Percentiles rank a stretch among this genome's conserved stretches.
These are phyloP conservation scores for Hydrochoerus hydrochaeris DNA, from an alignment of 2,113 vertebrate species.

Conservation along the genomic window DNA sequence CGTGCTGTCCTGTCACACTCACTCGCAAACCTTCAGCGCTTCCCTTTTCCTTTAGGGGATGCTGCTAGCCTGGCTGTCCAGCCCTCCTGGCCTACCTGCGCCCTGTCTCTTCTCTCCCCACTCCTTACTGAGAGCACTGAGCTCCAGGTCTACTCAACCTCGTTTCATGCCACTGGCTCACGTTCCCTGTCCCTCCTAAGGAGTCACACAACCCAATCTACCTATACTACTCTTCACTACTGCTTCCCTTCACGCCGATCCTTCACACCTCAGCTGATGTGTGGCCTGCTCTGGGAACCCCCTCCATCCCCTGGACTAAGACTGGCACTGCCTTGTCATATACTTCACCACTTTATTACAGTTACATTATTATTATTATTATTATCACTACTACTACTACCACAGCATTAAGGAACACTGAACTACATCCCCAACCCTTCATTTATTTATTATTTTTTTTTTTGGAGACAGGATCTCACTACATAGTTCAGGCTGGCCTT, in stretches of 20 bases:
- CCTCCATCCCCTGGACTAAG: no score
- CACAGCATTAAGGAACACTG: neutral
- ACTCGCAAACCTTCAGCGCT: neutral
- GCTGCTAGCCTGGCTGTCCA: neutral
- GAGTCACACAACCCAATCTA: neutral
- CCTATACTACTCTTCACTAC: neutral
- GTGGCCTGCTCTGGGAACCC: neutral
- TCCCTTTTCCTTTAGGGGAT: neutral
- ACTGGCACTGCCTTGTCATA: neutral
- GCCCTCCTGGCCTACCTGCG: neutral
- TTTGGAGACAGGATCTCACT: neutral
- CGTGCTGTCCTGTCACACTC: neutral
- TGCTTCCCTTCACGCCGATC: neutral
- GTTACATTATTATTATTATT: no score
- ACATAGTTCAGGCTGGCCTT: neutral
- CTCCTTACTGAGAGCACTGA: neutral
- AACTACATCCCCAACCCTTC: neutral
- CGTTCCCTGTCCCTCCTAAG: neutral
- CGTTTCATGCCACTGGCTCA: neutral
- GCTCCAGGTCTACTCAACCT: neutral
- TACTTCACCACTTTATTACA: neutral
- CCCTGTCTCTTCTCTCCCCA: neutral
- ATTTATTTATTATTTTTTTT: neutral
- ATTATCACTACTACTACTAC: no score
- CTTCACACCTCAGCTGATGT: neutral